A percentile compares a stretch with the other conserved stretches of the same genome.
Conservation (phyloP, 2,113 vertebrate genomes). For the Jacana jacana region DNA sequence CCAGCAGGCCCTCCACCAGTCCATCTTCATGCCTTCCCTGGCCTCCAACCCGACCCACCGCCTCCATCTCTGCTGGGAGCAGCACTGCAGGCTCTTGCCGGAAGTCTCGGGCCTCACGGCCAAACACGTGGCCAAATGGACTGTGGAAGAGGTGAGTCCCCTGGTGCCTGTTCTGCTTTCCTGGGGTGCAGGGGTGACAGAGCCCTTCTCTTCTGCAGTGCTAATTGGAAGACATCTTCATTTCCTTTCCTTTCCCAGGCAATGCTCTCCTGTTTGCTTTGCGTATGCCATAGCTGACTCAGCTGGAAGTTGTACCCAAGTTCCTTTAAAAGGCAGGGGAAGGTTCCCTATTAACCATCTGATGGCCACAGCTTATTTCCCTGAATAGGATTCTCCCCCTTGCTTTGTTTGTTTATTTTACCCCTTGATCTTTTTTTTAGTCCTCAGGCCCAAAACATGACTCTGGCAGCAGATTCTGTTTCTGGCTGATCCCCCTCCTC, state of each 20-base stretch:
- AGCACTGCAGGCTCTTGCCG: slow-evolving; percentile 88
- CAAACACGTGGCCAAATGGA: slow-evolving; percentile 89
- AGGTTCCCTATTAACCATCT: background rate
- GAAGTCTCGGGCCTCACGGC: slow-evolving; percentile 87
- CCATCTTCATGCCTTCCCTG: slow-evolving; percentile 87
- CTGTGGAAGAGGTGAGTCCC: slow-evolving; percentile 84
- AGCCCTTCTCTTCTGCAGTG: background rate
- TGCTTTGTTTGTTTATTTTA: background rate
- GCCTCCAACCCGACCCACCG: slow-evolving; percentile 79
- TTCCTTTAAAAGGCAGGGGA: background rate
- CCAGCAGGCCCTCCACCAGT: slow-evolving; percentile 89
- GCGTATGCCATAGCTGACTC: background rate
- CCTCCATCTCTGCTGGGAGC: slow-evolving; percentile 89
- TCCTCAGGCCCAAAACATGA: background rate
- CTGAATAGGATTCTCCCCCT: background rate
- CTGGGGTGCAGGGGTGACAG: background rate
- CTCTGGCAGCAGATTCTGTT: background rate
- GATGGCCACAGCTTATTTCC: background rate
- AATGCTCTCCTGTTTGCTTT: background rate
- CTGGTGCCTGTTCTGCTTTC: background rate
- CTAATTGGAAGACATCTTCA: background rate
- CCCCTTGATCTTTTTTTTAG: background rate
- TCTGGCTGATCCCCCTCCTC: slow-evolving; percentile 12
- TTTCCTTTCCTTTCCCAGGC: background rate
- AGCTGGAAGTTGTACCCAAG: slow-evolving; percentile 13